Conservation (phyloP, 2,888 invertebrate genomes). For the Ametastegia equiseti region DNA sequence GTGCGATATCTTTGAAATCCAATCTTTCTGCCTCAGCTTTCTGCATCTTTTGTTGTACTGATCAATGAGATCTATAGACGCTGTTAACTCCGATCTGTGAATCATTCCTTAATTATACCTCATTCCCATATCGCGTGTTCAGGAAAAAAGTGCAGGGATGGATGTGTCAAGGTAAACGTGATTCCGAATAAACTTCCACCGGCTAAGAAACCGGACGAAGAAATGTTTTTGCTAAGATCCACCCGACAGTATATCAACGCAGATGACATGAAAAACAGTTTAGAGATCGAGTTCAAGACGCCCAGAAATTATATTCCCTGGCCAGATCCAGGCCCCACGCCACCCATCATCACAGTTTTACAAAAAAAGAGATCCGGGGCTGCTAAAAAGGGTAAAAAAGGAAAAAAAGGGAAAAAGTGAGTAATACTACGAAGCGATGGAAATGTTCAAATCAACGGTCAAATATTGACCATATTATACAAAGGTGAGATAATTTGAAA, state of each 20-base stretch:
- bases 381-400: slow-evolving; percentile 45
- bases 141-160: slow-evolving; percentile 57
- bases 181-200: slow-evolving; percentile 58
- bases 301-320: slow-evolving; percentile 67
- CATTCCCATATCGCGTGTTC: not conserved
- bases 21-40: slow-evolving; percentile 16
- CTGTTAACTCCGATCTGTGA: not conserved
- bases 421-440: not conserved
- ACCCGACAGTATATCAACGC: slow-evolving; percentile 57
- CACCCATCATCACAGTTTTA: slow-evolving; percentile 57
- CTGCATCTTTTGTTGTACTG: not conserved
- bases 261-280: slow-evolving; percentile 59
- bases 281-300: slow-evolving; percentile 66
- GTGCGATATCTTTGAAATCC: slow-evolving; percentile 37
- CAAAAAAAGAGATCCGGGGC: slow-evolving; percentile 50
- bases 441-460: not conserved
- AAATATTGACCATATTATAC: not conserved
- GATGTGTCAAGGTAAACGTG: slow-evolving; percentile 62
- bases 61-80: slow-evolving; percentile 7
- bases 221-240: slow-evolving; percentile 60
- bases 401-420: slow-evolving; percentile 40
- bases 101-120: not conserved
- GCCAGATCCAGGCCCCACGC: slow-evolving; percentile 57
- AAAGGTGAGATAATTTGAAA: not conserved
- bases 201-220: slow-evolving; percentile 62